Conservation (phyloP, 2,113 vertebrate species). For the Channa argus region DNA sequence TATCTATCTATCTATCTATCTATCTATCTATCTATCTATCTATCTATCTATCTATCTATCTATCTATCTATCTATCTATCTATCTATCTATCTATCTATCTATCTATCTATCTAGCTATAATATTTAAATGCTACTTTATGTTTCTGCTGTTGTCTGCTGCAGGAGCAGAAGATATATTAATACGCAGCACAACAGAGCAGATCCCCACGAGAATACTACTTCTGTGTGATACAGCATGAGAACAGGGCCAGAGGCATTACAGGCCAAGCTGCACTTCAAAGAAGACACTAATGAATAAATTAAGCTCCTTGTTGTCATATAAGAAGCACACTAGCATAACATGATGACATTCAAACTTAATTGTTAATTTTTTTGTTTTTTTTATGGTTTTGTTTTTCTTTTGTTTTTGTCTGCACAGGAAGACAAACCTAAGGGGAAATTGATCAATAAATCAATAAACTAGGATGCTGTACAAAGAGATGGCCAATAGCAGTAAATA, state of each 20-base stretch:
- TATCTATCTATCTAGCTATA: background rate
- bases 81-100: background rate
- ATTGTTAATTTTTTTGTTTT: background rate
- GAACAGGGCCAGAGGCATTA: conserved; percentile 9
- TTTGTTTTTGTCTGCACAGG: background rate
- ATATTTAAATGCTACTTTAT: background rate
- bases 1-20: background rate
- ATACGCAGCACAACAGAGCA: conserved; percentile 19
- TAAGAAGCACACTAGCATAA: background rate
- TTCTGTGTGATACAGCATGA: conserved; percentile 14
- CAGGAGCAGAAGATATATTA: conserved; percentile 21
- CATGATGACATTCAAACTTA: background rate
- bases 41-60: background rate
- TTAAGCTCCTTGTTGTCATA: background rate
- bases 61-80: background rate
- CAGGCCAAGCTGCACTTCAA: conserved; percentile 23
- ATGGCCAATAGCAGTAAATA: background rate
- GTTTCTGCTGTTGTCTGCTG: background rate
- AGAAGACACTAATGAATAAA: conserved; percentile 40
- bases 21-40: background rate
- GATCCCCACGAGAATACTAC: conserved; percentile 31
- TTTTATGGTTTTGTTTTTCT: no score
- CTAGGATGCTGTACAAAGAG: background rate
- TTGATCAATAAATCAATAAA: conserved; percentile 13
- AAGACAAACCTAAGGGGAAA: background rate